phyloP scores from a whole-genome alignment of 2,888 invertebrate species.

The Heterodera filipjevi region DNA sequence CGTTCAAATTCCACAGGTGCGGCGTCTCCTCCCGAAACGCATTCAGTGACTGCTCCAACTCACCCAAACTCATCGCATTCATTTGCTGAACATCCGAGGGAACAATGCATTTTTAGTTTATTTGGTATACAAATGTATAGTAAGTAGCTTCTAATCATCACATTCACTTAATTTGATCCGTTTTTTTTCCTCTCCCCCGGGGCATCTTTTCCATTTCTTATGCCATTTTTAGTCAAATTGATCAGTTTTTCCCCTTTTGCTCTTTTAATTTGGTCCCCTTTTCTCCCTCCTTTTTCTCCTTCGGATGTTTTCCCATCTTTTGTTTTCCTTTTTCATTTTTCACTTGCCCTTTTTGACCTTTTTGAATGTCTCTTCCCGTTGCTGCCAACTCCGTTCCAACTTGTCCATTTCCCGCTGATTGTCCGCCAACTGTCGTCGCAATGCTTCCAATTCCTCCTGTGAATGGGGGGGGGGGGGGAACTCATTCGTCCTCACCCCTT shows the following conservation, averaged over 20 bases:
- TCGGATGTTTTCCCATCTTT: not conserved
- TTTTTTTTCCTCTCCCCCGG: too few relatives aligned
- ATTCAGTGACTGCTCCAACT: slow-evolving; percentile 45
- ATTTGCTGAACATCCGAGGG: slow-evolving; percentile 30
- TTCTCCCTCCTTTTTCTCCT: too few relatives aligned
- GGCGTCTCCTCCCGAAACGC: slow-evolving; percentile 65
- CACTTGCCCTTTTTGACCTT: not conserved
- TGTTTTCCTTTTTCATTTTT: not conserved
- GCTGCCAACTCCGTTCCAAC: slow-evolving; percentile 68
- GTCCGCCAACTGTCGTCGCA: slow-evolving; percentile 65
- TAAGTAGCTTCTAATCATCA: too few relatives aligned
- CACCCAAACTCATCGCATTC: slow-evolving; percentile 41
- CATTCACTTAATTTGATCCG: too few relatives aligned
- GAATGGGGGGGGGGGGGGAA: slow-evolving; percentile 5
- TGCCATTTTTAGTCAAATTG: not conserved
- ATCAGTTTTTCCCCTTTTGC: not conserved
- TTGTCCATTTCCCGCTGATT: slow-evolving; percentile 70
- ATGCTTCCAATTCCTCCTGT: slow-evolving; percentile 59
- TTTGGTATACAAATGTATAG: too few relatives aligned
- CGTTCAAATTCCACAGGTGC: slow-evolving; percentile 71
- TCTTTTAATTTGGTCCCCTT: not conserved
- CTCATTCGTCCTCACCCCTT: too few relatives aligned
- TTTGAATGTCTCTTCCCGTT: slow-evolving; percentile 50
- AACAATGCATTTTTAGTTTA: not conserved
- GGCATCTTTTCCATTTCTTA: too few relatives aligned